These are phyloP conservation scores for Uromys caudimaculatus DNA, from an alignment of 2,797 vertebrate genomes.

Conservation along the genomic window DNA sequence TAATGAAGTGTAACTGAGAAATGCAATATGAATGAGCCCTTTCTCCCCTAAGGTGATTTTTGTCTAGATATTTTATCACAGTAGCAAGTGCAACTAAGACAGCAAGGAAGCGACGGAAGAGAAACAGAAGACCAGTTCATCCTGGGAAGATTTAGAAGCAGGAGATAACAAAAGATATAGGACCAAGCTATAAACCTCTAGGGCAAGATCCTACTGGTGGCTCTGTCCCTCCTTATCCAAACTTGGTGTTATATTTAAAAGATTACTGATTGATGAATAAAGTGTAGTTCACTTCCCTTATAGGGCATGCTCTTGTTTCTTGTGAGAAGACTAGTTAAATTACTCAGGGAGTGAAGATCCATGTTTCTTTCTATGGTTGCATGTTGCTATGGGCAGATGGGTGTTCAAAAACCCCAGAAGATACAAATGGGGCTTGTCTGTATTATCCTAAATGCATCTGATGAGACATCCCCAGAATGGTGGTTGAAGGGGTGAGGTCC, in stretches of 20 bases:
- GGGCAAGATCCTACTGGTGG: too few species aligned
- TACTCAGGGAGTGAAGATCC: rapidly evolving
- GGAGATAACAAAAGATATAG: neutral
- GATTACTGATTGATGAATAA: neutral
- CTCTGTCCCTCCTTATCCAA: neutral
- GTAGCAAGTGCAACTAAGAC: neutral
- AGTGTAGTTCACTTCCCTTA: neutral
- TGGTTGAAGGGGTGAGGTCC: too few species aligned
- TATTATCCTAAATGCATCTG: neutral
- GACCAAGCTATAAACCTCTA: neutral
- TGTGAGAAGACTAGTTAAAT: neutral
- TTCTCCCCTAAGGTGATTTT: neutral
- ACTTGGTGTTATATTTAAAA: neutral
- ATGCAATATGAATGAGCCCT: neutral
- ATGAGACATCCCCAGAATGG: neutral
- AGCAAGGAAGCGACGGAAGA: neutral
- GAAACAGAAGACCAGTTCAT: neutral
- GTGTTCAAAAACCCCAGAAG: neutral
- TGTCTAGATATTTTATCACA: neutral
- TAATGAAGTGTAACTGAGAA: neutral
- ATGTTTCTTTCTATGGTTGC: neutral
- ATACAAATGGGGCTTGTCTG: neutral
- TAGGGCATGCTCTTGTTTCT: neutral
- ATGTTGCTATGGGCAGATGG: neutral
- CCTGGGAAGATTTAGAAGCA: too few species aligned